Evolutionary conservation across 2,797 vertebrate genomes (phyloP), one percentile per base, ranked within the genome.

Genomic region (Iguana delicatissima): DNA sequence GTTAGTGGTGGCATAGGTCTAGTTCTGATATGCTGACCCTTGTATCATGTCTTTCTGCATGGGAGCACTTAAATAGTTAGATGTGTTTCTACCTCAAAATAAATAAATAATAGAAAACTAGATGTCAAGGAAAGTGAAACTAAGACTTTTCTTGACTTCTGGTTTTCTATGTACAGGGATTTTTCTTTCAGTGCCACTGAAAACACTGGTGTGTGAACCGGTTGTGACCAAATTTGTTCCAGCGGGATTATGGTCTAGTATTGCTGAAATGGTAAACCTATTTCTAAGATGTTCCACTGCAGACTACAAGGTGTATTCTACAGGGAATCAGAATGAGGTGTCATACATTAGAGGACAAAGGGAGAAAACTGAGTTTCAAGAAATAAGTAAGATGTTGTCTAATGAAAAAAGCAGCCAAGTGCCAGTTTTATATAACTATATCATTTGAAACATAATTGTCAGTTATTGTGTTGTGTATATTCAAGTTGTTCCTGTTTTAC

Each of bases 311-410:
- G 50, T 73, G 35, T 73, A 73, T 80, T 46, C 46, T 6, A 69
- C 22, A 38, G 9, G 84, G 32, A 76, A 24, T 77, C 59, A 67
- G 67, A 89, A 89, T 50, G 16, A 26, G 55, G 3, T 6, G 26
- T 7, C 14, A 26, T 6, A 12, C 3, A 18, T 80, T 69, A 42
- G 13, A 72, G 76, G 6, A 16, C 9, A 24, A 77, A 9, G 35
- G 2, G 46, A 72, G n/a, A 57, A 16, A 20, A 80, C 96, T 96
- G 96, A 8, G 26, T 13, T 29, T 14, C 35, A 62, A 29, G 24
- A 55, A 80, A 29, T n/a, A 82, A 73, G 46, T 50, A 57, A 0
- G 0, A 86, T 1, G 85, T 0, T 10, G 52, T 0, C 0, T 1
- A n/a, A 50, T 72, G 62, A 64, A 0, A 0, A 86, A 3, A 4